Evolutionary conservation across 2,888 invertebrate species (phyloP), one percentile per base, ranked within the genome.

Genomic region (Aromia moschata): DNA sequence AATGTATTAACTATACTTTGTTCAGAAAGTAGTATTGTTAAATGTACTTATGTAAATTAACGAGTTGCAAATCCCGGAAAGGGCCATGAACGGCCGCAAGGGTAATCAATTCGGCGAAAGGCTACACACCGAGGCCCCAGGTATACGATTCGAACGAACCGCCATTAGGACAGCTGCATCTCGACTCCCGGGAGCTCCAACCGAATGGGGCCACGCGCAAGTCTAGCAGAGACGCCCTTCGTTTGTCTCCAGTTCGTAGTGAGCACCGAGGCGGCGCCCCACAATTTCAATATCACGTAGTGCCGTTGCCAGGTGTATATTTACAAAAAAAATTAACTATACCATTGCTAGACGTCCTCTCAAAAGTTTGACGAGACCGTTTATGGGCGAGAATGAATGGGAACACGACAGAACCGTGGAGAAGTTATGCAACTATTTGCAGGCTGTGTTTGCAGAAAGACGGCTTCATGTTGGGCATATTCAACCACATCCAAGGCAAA

Each of bases 391-490:
- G 40, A 46, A 56, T 46, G 40, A 56, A 38, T n/a, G 30, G 14
- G 45, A 36, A 41, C 30, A 33, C 33, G 33, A 67, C 60, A 60
- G 77, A 77, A 41, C 83, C 84, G 67, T 84, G 86, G 77, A 81
- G 84, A 51, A 86, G 85, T 82, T 86, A 86, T 76, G 84, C 86
- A 78, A 82, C 84, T 64, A 83, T 88, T 18, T 90, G 90, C 80
- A 84, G 90, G 25, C 79, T 90, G 64, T 90, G 90, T 76, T 81
- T 89, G 71, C 83, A 83, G 68, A 84, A 85, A 74, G 86, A 86
- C 72, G 84, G 86, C 53, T 84, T 87, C 66, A 84, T 86, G 78
- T 81, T 85, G 64, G 86, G 88, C 52, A 86, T 89, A 73, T 89
- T 86, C 77, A 86, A 86, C 69, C 83, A 84, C 70, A 81, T 83